Evolutionary conservation across 2,888 invertebrate species (phyloP), one percentile per base, ranked within the genome.

Genomic region (Ophraella communa): DNA sequence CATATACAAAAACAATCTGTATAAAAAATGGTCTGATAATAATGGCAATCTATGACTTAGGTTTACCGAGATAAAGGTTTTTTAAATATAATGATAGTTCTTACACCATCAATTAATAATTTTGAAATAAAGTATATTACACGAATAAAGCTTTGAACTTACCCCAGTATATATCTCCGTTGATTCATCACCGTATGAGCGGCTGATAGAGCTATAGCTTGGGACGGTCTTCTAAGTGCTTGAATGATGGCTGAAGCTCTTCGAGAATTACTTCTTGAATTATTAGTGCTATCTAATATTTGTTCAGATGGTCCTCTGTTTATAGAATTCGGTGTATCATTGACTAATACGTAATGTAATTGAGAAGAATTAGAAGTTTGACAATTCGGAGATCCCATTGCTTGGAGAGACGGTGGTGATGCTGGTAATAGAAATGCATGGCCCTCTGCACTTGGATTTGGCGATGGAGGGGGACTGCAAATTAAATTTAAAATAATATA

Each of bases 201-300:
- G 20, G 87, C 87, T 62, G 86, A 86, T 44, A 87, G 74, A 1
- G 87, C 87, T 24, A 87, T 78, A n/a, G 86, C 85, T 74, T 87
- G 87, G 44, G 87, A 87, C 3, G 87, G 87, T 33, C 87, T 82
- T 4, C 87, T 84, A 65, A 88, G 84, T 17, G 88, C 87, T n/a
- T 88, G 88, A 67, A 88, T 85, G 51, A 89, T 86, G 1, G 86
- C 85, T 5, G 89, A 88, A 0, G 88, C 87, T 45, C 89, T 84
- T 75, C 89, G 85, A 71, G 80, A 80, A 3, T 77, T 78, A 8
- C 65, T 10, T 20, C 64, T 65, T 20, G 58, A 58, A 51, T 51
- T 51, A 24, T 42, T 60, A 8, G 60, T 24, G 2, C 42, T 52
- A 20, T 60, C 60, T 8, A n/a, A n/a, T 5, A 14, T n/a, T 33